These are phyloP conservation scores for Oscheius sp. DNA, from an alignment of 2,888 invertebrate genomes.

Conservation along the genomic window DNA sequence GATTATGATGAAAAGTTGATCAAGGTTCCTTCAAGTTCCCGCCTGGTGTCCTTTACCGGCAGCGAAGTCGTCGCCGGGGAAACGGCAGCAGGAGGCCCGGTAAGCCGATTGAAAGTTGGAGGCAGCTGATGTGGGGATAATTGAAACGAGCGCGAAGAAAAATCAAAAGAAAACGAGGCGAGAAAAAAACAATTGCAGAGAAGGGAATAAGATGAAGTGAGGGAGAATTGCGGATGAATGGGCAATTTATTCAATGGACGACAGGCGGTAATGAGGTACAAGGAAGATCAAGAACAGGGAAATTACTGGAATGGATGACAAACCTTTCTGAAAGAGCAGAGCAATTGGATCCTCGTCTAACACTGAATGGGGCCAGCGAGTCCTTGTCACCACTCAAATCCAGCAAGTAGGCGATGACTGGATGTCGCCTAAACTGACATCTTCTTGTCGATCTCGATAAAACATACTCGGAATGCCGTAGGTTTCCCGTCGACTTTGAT, in stretches of 20 bases:
- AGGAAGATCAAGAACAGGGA: no score
- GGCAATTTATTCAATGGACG: no score
- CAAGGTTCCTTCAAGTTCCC: background rate
- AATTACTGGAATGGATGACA: no score
- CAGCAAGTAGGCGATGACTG: background rate
- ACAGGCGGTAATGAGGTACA: no score
- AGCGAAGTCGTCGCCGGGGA: slow-evolving; percentile 5
- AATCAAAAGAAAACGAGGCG: background rate
- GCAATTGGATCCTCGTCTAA: no score
- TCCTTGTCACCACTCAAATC: background rate
- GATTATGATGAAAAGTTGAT: background rate
- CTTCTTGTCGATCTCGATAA: background rate
- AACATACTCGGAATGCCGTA: slow-evolving; percentile 20
- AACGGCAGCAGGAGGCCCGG: slow-evolving; percentile 16
- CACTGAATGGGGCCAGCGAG: no score
- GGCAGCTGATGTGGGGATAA: slow-evolving; percentile 13
- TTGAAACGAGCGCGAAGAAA: background rate
- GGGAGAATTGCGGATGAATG: no score
- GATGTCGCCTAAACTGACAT: background rate
- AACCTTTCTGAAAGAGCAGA: no score
- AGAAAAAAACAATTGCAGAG: background rate
- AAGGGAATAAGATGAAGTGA: background rate
- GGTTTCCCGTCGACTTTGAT: slow-evolving; percentile 22
- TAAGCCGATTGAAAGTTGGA: slow-evolving; percentile 24
- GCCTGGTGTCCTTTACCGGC: background rate